Conservation (phyloP, 2,113 vertebrate genomes). For the human region DNA sequence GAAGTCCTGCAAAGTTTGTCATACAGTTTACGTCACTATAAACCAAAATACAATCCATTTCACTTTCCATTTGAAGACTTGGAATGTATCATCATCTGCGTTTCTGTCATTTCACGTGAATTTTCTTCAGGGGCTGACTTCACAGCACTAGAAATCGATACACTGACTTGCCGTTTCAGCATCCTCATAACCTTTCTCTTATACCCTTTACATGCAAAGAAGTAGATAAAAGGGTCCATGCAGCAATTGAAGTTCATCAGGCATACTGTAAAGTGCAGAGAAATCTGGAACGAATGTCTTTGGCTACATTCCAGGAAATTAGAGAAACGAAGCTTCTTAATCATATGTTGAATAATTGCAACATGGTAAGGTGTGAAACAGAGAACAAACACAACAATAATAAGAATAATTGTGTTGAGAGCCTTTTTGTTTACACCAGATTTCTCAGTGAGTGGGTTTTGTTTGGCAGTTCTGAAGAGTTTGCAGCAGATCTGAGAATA, state of each 20-base stretch:
- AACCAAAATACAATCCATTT: background rate
- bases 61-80: constrained; percentile 82
- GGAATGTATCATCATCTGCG: constrained; percentile 80
- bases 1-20: background rate
- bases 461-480: constrained; percentile 90
- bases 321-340: constrained; percentile 88
- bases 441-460: constrained; percentile 92
- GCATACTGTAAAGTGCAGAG: constrained; percentile 93
- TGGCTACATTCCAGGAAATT: constrained; percentile 83
- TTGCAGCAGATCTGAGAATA: constrained; percentile 94
- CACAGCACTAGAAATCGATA: constrained; percentile 93
- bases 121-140: constrained; percentile 92
- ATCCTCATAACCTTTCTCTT: constrained; percentile 95
- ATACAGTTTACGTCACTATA: background rate
- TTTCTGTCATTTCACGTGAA: constrained; percentile 86
- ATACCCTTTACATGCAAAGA: constrained; percentile 98
- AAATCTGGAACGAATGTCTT: constrained; percentile 91
- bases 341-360: constrained; percentile 95
- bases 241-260: constrained; percentile 98
- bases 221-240: constrained; percentile 97
- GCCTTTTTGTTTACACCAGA: constrained; percentile 95
- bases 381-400: constrained; percentile 94
- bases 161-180: constrained; percentile 89
- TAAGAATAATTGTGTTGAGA: constrained; percentile 94
- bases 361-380: constrained; percentile 97